phyloP scores from a whole-genome alignment of 2,797 vertebrate genomes.

The Parauchenoglanis ngamensis region DNA sequence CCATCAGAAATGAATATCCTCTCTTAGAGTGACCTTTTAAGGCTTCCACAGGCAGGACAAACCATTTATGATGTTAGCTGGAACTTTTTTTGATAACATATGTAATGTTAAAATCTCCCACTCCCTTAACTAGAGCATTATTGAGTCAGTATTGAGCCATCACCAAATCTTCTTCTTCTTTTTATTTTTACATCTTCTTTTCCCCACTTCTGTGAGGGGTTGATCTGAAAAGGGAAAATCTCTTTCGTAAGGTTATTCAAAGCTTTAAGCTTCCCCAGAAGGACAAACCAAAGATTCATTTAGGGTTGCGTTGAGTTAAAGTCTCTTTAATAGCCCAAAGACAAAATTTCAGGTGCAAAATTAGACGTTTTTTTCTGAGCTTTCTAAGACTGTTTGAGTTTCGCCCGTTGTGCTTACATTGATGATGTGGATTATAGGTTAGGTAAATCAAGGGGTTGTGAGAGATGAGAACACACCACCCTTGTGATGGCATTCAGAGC shows the following conservation, averaged over 20 bases:
- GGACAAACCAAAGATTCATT: not conserved
- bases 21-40: not conserved
- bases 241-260: not conserved
- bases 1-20: not conserved
- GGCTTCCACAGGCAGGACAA: not conserved
- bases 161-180: not conserved
- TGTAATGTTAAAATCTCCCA: not conserved
- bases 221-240: not conserved
- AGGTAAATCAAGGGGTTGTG: conserved; percentile 33
- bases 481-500: conserved; percentile 38
- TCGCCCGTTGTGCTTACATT: conserved; percentile 34
- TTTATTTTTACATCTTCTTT: too few relatives aligned
- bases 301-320: not conserved
- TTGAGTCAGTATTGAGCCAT: not conserved
- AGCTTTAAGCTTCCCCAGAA: not conserved
- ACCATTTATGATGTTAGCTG: not conserved
- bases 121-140: not conserved
- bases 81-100: not conserved
- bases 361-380: not conserved
- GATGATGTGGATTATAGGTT: conserved; percentile 33
- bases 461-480: conserved; percentile 40
- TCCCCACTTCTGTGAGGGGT: too few relatives aligned
- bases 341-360: not conserved
- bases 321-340: not conserved
- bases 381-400: conserved; percentile 16